phyloP scores from a whole-genome alignment of 2,113 vertebrate genomes.

The Pandion haliaetus region DNA sequence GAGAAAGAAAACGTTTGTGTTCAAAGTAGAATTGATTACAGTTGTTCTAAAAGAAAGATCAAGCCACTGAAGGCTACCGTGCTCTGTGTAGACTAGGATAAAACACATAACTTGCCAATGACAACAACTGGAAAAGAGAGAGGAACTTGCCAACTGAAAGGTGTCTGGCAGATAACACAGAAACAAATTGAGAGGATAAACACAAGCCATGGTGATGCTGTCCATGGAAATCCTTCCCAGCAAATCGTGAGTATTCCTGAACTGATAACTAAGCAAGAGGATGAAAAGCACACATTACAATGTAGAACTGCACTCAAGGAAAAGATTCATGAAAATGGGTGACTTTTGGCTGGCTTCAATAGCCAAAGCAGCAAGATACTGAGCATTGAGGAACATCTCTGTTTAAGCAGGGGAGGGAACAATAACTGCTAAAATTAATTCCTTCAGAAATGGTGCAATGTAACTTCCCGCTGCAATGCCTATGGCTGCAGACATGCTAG shows the following conservation, averaged over 20 bases:
- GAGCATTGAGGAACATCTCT: background rate
- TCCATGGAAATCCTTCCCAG: background rate
- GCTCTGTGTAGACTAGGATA: background rate
- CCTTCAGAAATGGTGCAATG: background rate
- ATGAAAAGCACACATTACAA: background rate
- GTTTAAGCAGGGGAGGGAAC: background rate
- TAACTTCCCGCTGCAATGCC: background rate
- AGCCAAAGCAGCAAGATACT: background rate
- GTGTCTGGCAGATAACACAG: constrained; percentile 24
- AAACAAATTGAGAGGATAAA: constrained; percentile 14
- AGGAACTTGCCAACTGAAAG: constrained; percentile 3
- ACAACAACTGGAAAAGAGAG: constrained; percentile 25
- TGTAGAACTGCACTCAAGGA: background rate
- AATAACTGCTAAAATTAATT: background rate
- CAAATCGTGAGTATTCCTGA: background rate
- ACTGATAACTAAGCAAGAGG: background rate
- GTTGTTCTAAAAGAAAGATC: background rate
- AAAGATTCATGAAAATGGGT: background rate
- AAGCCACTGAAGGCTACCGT: background rate
- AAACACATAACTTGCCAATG: background rate
- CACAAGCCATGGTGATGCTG: background rate
- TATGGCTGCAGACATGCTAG: background rate
- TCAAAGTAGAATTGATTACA: background rate
- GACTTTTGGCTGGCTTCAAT: background rate
- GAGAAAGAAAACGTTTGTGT: background rate